Evolutionary conservation across 2,113 vertebrate species (phyloP).

Genomic region (Cheirogaleus medius): DNA sequence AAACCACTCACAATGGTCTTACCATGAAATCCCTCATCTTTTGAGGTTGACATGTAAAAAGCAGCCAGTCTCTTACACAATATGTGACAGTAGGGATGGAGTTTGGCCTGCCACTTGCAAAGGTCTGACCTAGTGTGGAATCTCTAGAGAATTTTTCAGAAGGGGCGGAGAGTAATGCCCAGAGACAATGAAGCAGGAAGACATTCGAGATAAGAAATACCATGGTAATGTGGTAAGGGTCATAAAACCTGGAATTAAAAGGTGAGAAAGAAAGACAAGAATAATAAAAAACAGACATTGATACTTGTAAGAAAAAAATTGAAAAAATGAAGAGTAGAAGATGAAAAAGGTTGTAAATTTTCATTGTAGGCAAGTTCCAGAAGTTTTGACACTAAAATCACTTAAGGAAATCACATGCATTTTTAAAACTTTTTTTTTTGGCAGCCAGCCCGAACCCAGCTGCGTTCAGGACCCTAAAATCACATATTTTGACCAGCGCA

Average conservation of each 20-base stretch:
- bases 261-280: not conserved
- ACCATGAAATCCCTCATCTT: not conserved
- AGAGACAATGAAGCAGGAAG: not conserved
- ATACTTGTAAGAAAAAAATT: not conserved
- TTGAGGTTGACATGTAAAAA: not conserved
- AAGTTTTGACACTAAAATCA: not conserved
- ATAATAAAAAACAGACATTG: not conserved
- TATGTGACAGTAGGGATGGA: not conserved
- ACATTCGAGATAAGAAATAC: not conserved
- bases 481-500: not conserved
- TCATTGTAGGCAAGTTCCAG: not conserved
- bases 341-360: not conserved
- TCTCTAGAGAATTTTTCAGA: not conserved
- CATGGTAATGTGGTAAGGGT: not conserved
- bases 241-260: slow-evolving; percentile 18
- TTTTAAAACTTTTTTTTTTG: not conserved
- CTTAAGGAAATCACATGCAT: not conserved
- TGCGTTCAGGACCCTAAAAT: not conserved
- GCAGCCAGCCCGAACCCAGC: too few relatives aligned
- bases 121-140: not conserved
- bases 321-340: not conserved
- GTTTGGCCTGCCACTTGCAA: not conserved
- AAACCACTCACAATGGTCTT: not conserved
- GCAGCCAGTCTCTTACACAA: not conserved
- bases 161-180: not conserved